These are phyloP conservation scores for Pseudorhombus dupliciocellatus DNA, from an alignment of 2,113 vertebrate species.

Conservation along the genomic window DNA sequence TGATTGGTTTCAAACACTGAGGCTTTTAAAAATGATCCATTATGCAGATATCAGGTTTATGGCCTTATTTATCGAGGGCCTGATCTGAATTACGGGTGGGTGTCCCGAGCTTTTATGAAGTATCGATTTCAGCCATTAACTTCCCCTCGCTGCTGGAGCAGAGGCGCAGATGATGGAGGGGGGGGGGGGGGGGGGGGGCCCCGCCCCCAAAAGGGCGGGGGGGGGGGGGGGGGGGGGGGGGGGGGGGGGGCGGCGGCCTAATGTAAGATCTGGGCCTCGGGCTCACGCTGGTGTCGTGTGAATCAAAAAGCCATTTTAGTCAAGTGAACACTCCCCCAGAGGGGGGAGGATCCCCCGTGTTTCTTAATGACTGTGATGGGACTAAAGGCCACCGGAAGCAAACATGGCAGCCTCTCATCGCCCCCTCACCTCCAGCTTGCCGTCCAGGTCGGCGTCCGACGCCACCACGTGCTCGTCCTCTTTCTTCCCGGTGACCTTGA, in stretches of 20 bases:
- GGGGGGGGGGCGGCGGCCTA: slow-evolving; percentile 9
- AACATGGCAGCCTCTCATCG: not conserved
- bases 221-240: slow-evolving; percentile 5
- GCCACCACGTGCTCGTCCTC: slow-evolving; percentile 96
- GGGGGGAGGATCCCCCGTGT: slow-evolving; percentile 8
- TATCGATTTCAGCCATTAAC: slow-evolving; percentile 47
- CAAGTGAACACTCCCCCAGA: slow-evolving; percentile 10
- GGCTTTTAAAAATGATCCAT: not conserved
- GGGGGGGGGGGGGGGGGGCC: no score
- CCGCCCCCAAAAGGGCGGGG: no score
- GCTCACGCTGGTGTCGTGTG: slow-evolving; percentile 11
- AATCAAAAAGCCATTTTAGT: slow-evolving; percentile 57
- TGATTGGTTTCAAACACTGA: not conserved
- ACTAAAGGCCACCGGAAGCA: not conserved
- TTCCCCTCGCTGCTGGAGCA: slow-evolving; percentile 6
- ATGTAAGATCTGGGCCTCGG: slow-evolving; percentile 28
- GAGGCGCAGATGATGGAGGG: slow-evolving; percentile 22
- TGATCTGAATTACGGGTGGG: slow-evolving; percentile 6
- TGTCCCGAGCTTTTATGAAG: slow-evolving; percentile 17
- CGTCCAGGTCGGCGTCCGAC: slow-evolving; percentile 95
- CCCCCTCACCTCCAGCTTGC: slow-evolving; percentile 89
- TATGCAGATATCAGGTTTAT: not conserved
- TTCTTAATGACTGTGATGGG: slow-evolving; percentile 23
- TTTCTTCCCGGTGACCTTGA: slow-evolving; percentile 96
- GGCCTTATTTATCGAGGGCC: not conserved